Percentiles rank a stretch among this genome's conserved stretches.
These are phyloP conservation scores for Cheilosia impressa DNA, from an alignment of 2,888 invertebrate genomes.

Conservation along the genomic window DNA sequence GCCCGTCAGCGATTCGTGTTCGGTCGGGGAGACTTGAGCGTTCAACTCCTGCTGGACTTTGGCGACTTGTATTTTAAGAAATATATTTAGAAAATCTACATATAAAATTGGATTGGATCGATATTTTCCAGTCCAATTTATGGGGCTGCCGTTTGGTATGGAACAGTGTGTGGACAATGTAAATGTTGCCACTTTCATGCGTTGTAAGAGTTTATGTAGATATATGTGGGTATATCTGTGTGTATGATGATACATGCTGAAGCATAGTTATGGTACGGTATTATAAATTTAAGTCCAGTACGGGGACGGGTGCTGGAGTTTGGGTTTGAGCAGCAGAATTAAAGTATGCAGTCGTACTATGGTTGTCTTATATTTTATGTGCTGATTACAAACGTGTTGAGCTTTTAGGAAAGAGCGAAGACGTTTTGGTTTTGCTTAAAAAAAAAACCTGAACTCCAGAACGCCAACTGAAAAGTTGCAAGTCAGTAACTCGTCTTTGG, in stretches of 20 bases:
- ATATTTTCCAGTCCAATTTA: conserved; percentile 77
- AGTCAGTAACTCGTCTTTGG: no score
- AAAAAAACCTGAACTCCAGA: neutral
- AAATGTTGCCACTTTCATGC: conserved; percentile 49
- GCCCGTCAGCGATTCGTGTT: conserved; percentile 74
- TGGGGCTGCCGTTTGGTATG: conserved; percentile 48
- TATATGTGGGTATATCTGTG: conserved; percentile 8
- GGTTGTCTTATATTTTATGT: neutral
- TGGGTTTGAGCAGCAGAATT: conserved; percentile 36
- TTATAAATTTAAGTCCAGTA: conserved; percentile 52
- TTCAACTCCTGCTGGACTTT: conserved; percentile 72
- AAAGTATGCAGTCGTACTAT: conserved; percentile 36
- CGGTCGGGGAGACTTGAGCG: conserved; percentile 57
- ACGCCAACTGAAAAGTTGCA: no score
- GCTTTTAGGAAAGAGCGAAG: no score
- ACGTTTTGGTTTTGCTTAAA: neutral
- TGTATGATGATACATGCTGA: conserved; percentile 39
- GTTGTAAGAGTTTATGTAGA: conserved; percentile 1
- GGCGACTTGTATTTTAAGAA: conserved; percentile 76
- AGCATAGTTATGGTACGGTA: conserved; percentile 61
- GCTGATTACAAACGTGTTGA: no score
- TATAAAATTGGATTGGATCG: conserved; percentile 79
- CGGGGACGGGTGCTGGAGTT: conserved; percentile 6
- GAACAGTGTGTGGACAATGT: conserved; percentile 40
- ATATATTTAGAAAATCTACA: conserved; percentile 79